Conservation (phyloP, 2,797 vertebrate species). For the Sebastolobus altivelis region DNA sequence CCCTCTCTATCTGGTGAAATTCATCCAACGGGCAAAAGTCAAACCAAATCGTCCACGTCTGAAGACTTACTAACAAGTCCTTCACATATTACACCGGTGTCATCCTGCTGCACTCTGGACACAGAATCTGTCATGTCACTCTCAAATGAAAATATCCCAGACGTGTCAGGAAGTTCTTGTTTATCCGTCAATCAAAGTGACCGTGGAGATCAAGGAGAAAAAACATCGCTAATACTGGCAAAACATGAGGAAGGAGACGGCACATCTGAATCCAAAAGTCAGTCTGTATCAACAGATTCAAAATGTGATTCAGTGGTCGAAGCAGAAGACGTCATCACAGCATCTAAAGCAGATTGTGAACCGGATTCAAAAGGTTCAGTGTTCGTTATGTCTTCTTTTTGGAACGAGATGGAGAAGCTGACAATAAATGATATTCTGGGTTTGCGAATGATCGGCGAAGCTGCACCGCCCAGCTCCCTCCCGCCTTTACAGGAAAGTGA, state of each 20-base stretch:
- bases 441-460: conserved; percentile 60
- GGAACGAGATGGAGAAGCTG: conserved; percentile 88
- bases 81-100: conserved; percentile 17
- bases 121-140: conserved; percentile 29
- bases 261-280: conserved; percentile 29
- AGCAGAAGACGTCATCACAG: conserved; percentile 16
- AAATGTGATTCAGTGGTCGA: conserved; percentile 10
- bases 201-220: conserved; percentile 17
- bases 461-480: conserved; percentile 45
- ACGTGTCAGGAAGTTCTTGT: conserved; percentile 30
- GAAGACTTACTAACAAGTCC: conserved; percentile 31
- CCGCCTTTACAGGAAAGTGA: conserved; percentile 64
- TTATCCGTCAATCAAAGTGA: conserved; percentile 34
- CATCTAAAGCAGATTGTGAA: conserved; percentile 26
- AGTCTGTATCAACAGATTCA: conserved; percentile 10
- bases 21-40: neutral
- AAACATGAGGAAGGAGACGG: neutral
- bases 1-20: conserved; percentile 1
- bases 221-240: neutral
- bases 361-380: conserved; percentile 61
- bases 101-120: conserved; percentile 35
- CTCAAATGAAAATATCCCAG: conserved; percentile 41
- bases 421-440: conserved; percentile 88
- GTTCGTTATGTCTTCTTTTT: conserved; percentile 87
- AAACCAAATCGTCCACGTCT: conserved; percentile 23